Conservation (phyloP, 2,113 vertebrate genomes). For the Tragelaphus buxtoni region DNA sequence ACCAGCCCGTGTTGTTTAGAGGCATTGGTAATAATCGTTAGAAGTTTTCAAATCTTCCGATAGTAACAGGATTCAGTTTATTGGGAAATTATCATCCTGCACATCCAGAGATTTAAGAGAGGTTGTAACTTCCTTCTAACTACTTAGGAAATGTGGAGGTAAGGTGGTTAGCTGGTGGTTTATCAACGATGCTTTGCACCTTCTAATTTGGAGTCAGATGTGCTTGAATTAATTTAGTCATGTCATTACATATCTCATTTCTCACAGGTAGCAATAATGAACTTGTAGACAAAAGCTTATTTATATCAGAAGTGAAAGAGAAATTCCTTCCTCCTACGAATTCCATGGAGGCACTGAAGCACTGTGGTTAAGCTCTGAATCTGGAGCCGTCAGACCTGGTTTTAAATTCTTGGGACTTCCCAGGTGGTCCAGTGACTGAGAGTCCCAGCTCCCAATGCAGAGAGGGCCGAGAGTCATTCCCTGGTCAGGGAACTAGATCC, state of each 20-base stretch:
- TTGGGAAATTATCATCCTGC: slow-evolving; percentile 52
- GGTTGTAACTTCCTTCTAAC: slow-evolving; percentile 49
- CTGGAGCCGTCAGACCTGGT: too few species aligned
- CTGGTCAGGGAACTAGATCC: background rate
- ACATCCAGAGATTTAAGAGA: slow-evolving; percentile 64
- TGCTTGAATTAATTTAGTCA: slow-evolving; percentile 42
- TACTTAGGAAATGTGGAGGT: slow-evolving; percentile 32
- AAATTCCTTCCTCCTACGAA: background rate
- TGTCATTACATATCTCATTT: background rate
- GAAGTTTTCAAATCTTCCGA: slow-evolving; percentile 23
- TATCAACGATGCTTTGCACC: background rate
- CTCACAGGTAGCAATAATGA: slow-evolving; percentile 41
- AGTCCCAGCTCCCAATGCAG: background rate
- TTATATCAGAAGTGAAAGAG: background rate
- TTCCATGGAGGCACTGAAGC: background rate
- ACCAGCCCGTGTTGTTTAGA: slow-evolving; percentile 22
- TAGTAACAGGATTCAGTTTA: slow-evolving; percentile 22
- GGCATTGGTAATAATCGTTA: slow-evolving; percentile 70
- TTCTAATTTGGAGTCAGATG: slow-evolving; percentile 28
- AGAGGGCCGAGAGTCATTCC: background rate
- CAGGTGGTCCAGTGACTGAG: background rate
- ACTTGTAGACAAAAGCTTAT: background rate
- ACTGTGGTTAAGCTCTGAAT: background rate
- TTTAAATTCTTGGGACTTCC: background rate
- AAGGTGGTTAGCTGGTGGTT: slow-evolving; percentile 9